Evolutionary conservation across 2,888 invertebrate genomes (phyloP), one percentile per base, ranked within the genome.

Genomic region (Apocheima hispidaria): DNA sequence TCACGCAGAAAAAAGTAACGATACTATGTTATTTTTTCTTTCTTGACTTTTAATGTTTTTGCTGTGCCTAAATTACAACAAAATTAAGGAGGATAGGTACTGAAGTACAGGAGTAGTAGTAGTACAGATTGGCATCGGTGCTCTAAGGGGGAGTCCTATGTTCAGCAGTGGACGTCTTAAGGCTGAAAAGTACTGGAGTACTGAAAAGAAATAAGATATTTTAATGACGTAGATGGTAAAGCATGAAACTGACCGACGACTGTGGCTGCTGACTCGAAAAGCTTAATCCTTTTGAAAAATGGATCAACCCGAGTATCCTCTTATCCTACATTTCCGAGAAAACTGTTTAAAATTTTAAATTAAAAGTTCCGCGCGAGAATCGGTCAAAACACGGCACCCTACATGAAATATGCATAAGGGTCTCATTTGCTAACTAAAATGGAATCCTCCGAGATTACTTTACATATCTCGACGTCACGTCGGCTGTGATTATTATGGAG

Each of bases 351-450:
- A 48, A 14, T 61, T 61, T 52, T 36, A 41, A 56, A 41, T 56
- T 46, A 61, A 48, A 61, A 56, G 51, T 61, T 61, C 30, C 16
- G 26, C 50, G 3, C 18, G 41, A 20, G 30, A 56, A 48, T 52
- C 56, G 51, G 68, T 70, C 74, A 74, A 70, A 77, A 73, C 70
- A 68, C 68, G 70, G 66, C 71, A 63, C 71, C 72, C 68, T 63
- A 63, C 62, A 81, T 81, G 74, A 78, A 82, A 79, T 83, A 82
- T 83, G 81, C 83, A 83, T 82, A 74, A 74, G 75, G 78, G 76
- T 73, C 78, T 79, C 78, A 81, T 77, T 79, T 72, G 66, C 72
- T 71, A 72, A 74, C 76, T 76, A 76, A 76, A 82, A 81, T 75
- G 77, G 74, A 78, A 77, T 77, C 81, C 78, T 64, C 65, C 38